Evolutionary conservation across 2,797 vertebrate species (phyloP).

Genomic region (Microctenopoma stevenorrisi): DNA sequence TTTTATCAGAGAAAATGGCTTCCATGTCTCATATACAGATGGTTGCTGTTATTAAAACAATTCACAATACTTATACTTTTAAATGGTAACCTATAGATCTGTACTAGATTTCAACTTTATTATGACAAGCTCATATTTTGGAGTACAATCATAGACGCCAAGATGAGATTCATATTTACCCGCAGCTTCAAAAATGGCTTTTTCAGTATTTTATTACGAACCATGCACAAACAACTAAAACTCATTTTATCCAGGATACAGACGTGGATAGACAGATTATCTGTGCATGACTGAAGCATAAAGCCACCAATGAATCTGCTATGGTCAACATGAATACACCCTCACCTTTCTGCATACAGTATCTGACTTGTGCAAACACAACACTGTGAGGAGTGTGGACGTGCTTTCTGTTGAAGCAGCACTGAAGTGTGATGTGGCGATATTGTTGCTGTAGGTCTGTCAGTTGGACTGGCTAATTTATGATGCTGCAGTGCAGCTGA

Average conservation of each 20-base stretch:
- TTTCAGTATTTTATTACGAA: slow-evolving; percentile 19
- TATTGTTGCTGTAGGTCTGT: slow-evolving; percentile 29
- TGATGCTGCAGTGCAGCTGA: slow-evolving; percentile 69
- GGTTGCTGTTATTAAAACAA: background rate
- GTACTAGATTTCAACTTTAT: background rate
- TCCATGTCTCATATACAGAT: background rate
- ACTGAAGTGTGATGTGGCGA: slow-evolving; percentile 6
- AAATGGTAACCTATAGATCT: too few species aligned
- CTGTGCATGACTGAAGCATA: slow-evolving; percentile 41
- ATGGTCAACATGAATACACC: slow-evolving; percentile 50
- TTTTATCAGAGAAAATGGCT: background rate
- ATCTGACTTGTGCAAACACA: slow-evolving; percentile 40
- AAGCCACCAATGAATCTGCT: slow-evolving; percentile 56
- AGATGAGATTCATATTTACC: slow-evolving; percentile 2
- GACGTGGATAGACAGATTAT: slow-evolving; percentile 35
- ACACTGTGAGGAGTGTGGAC: background rate
- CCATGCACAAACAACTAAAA: slow-evolving; percentile 4
- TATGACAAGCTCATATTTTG: slow-evolving; percentile 12
- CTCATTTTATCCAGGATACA: slow-evolving; percentile 48
- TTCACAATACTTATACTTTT: background rate
- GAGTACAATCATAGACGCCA: background rate
- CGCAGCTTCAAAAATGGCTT: background rate
- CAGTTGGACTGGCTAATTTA: slow-evolving; percentile 53
- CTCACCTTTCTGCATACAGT: slow-evolving; percentile 10
- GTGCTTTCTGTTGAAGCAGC: slow-evolving; percentile 21